phyloP scores from a whole-genome alignment of 2,888 invertebrate species.

The Sarcophaga rosellei region DNA sequence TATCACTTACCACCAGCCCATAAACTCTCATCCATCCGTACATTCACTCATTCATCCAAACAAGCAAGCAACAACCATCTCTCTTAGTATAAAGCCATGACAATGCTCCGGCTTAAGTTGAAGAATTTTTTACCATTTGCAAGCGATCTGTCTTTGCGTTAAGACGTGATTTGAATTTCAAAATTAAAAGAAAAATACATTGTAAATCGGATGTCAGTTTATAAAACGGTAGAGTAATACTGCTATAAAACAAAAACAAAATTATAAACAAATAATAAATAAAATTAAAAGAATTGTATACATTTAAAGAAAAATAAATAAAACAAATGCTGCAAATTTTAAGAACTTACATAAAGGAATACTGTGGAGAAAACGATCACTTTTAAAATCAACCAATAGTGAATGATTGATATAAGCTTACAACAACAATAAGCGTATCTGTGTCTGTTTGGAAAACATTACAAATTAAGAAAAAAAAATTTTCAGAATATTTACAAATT shows the following conservation, averaged over 20 bases:
- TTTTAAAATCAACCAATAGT: conserved; percentile 17
- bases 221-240: neutral
- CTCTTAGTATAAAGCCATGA: conserved; percentile 23
- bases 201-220: conserved; percentile 30
- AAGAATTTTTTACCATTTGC: conserved; percentile 37
- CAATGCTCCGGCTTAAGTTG: conserved; percentile 15
- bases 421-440: neutral
- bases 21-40: neutral
- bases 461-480: conserved; percentile 21
- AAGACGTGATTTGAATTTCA: conserved; percentile 55
- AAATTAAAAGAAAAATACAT: neutral
- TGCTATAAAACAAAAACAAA: conserved; percentile 3
- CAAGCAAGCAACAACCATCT: neutral
- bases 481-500: conserved; percentile 12
- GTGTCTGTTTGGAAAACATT: conserved; percentile 24
- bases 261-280: conserved; percentile 27
- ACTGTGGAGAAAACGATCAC: conserved; percentile 1
- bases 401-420: conserved; percentile 23
- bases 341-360: conserved; percentile 19
- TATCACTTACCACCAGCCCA: conserved; percentile 5
- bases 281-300: conserved; percentile 10
- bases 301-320: conserved; percentile 6
- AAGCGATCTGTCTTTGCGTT: conserved; percentile 13
- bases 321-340: conserved; percentile 23
- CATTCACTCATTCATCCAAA: neutral